Evolutionary conservation across 2,888 invertebrate genomes (phyloP), one percentile per base, ranked within the genome.

Genomic region (Orgyia antiqua): DNA sequence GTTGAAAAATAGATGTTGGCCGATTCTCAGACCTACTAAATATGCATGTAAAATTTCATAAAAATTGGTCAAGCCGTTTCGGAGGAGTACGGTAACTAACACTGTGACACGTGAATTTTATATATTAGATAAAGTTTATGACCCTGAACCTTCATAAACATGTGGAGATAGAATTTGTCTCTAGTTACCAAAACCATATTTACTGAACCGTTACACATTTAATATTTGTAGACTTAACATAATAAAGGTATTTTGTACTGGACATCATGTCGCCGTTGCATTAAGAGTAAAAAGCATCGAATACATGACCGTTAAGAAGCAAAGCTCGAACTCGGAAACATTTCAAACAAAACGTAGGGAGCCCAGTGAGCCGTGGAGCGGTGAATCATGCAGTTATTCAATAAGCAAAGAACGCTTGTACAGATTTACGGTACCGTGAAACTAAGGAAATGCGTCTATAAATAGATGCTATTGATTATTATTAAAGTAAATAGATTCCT

Each of bases 331-430:
- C 27, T 37, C 19, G 38, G 42, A 32, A 36, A 43, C 39, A 39
- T 33, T 42, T 11, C 55, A 52, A 58, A 61, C 69, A 66, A 61
- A 68, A 64, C 74, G 72, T 73, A 75, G 80, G 74, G 73, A 45
- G 51, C 27, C 51, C 76, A 70, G 53, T 62, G 70, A 55, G 71
- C 69, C 80, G 66, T 74, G 65, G 51, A 58, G 56, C 65, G 47
- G 73, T 82, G 80, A 80, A 70, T 83, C 82, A 79, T 76, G 71
- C 77, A 72, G 69, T 78, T 77, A 82, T 83, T 80, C 74, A 78
- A 82, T 83, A 79, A 78, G 58, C 68, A 64, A 58, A 58, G 51
- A 51, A 46, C 56, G 43, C 49, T 51, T 61, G 60, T 65, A 51
- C 60, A 60, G 63, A 65, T 61, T 67, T 67, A 68, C 58, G 53